phyloP scores from a whole-genome alignment of 2,113 vertebrate species.

The Gobiocypris rarus region DNA sequence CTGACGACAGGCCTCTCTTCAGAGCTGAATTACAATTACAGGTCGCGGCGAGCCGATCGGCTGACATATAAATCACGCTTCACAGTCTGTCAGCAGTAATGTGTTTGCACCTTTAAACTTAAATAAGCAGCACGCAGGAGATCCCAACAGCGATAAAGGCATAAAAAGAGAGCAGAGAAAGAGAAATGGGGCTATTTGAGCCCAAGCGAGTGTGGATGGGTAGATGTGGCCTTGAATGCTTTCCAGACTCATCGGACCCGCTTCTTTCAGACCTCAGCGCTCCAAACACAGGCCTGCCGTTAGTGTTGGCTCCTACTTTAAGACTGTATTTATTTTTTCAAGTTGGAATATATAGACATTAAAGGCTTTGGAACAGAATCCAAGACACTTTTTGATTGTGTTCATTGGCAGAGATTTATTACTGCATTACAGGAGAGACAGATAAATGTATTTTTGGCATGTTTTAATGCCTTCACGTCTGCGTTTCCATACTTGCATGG shows the following conservation, averaged over 20 bases:
- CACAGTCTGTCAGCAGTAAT: constrained; percentile 71
- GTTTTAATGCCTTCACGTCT: not conserved
- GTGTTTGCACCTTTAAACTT: constrained; percentile 66
- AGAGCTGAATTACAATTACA: constrained; percentile 67
- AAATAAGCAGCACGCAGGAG: constrained; percentile 62
- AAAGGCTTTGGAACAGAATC: not conserved
- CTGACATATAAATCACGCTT: constrained; percentile 71
- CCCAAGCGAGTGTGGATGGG: constrained; percentile 36
- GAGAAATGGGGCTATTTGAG: constrained; percentile 47
- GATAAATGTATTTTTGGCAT: too few species aligned
- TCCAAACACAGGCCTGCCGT: not conserved
- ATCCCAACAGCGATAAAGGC: constrained; percentile 59
- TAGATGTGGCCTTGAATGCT: constrained; percentile 49
- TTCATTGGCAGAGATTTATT: not conserved
- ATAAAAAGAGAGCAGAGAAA: constrained; percentile 24
- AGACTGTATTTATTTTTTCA: not conserved
- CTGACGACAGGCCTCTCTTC: constrained; percentile 59
- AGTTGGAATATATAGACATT: constrained; percentile 7
- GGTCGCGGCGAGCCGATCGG: constrained; percentile 58
- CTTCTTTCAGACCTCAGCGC: not conserved
- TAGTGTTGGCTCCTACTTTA: constrained; percentile 22
- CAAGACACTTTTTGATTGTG: not conserved
- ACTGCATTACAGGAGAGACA: not conserved
- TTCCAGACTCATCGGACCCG: constrained; percentile 20
- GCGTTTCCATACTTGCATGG: not conserved